Conservation (phyloP, 2,797 vertebrate species). For the Poeciliopsis turneri region DNA sequence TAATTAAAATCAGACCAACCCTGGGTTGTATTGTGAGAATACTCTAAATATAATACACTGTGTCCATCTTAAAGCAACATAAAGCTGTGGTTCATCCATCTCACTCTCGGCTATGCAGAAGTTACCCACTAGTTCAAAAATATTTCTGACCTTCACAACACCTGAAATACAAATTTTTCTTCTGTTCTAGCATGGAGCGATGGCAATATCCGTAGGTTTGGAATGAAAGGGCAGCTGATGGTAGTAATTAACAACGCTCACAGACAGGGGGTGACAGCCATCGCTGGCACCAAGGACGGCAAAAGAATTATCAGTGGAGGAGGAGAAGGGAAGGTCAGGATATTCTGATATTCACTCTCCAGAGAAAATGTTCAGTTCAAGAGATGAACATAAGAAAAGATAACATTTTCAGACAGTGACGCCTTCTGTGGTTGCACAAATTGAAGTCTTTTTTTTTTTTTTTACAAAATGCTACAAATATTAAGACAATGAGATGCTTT, state of each 20-base stretch:
- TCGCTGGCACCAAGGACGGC: conserved; percentile 83
- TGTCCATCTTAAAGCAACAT: background rate
- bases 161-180: background rate
- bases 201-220: conserved; percentile 87
- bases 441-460: background rate
- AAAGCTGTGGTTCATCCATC: background rate
- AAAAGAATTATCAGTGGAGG: conserved; percentile 88
- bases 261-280: conserved; percentile 84
- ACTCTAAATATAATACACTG: background rate
- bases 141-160: background rate
- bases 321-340: conserved; percentile 87
- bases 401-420: background rate
- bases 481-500: background rate
- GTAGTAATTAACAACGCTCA: conserved; percentile 84
- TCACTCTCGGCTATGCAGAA: background rate
- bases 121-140: background rate
- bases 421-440: background rate
- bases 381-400: background rate
- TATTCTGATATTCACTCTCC: background rate
- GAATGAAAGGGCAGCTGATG: conserved; percentile 81
- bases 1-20: background rate
- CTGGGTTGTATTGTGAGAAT: background rate
- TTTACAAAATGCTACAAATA: background rate
- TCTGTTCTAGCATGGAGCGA: conserved; percentile 86
- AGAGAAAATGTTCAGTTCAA: background rate